Evolutionary conservation across 1,140 invertebrate genomes (phyloP).

Genomic region (Drosophila auraria): DNA sequence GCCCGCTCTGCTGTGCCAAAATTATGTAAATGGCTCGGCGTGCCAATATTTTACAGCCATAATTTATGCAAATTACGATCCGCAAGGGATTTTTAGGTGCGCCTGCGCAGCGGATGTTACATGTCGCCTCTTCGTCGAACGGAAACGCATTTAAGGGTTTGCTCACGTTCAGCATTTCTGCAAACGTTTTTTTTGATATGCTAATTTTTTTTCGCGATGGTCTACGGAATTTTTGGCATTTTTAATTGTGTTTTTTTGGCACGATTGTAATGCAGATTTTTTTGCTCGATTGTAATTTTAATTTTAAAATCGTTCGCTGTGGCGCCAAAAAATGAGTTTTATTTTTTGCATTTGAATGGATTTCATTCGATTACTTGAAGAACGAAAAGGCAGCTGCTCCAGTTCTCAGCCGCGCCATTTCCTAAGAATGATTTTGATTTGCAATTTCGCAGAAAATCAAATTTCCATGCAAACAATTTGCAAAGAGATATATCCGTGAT

Average conservation of each 20-base stretch:
- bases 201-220: constrained; percentile 59
- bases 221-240: constrained; percentile 59
- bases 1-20: constrained; percentile 64
- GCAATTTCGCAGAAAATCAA: constrained; percentile 13
- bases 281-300: constrained; percentile 78
- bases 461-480: constrained; percentile 43
- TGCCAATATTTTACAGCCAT: constrained; percentile 80
- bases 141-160: constrained; percentile 53
- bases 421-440: constrained; percentile 22
- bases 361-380: constrained; percentile 60
- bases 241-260: constrained; percentile 77
- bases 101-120: constrained; percentile 71
- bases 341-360: constrained; percentile 79
- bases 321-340: constrained; percentile 53
- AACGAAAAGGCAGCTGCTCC: constrained; percentile 53
- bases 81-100: constrained; percentile 36
- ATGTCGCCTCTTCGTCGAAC: constrained; percentile 43
- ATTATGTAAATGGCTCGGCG: constrained; percentile 67
- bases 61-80: constrained; percentile 78
- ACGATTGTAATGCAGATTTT: constrained; percentile 82
- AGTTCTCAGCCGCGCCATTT: constrained; percentile 44
- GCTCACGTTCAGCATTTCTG: constrained; percentile 58
- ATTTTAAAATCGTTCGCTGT: constrained; percentile 55
- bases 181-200: constrained; percentile 69
- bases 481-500: constrained; percentile 34